phyloP scores from a whole-genome alignment of 2,797 vertebrate genomes.

The Enteromius treurensis region DNA sequence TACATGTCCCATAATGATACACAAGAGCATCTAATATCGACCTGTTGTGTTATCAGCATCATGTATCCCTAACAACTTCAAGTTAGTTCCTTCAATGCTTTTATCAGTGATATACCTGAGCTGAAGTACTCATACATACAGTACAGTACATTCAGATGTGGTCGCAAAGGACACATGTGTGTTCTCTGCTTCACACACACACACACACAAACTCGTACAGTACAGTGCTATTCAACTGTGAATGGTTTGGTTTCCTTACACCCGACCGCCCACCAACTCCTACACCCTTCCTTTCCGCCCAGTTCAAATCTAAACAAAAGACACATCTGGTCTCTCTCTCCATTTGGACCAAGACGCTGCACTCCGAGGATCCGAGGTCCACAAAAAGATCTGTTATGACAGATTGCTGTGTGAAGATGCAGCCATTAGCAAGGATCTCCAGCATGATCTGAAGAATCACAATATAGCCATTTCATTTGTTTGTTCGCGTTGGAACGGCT shows the following conservation, averaged over 20 bases:
- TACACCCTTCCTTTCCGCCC: slow-evolving; percentile 81
- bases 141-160: not conserved
- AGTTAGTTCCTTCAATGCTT: not conserved
- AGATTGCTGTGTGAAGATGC: slow-evolving; percentile 2
- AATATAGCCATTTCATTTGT: not conserved
- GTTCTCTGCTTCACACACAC: slow-evolving; percentile 4
- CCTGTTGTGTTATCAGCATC: not conserved
- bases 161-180: slow-evolving; percentile 15
- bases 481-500: not conserved
- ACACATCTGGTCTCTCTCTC: slow-evolving; percentile 82
- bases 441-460: not conserved
- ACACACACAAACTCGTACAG: slow-evolving; percentile 47
- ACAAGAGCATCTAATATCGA: not conserved
- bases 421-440: not conserved
- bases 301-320: slow-evolving; percentile 84
- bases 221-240: slow-evolving; percentile 65
- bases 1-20: not conserved
- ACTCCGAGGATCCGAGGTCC: not conserved
- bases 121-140: not conserved
- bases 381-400: slow-evolving; percentile 26
- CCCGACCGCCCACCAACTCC: slow-evolving; percentile 69
- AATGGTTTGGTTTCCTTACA: slow-evolving; percentile 78
- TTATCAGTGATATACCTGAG: not conserved
- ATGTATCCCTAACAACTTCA: not conserved
- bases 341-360: slow-evolving; percentile 10